A percentile compares a stretch with the other conserved stretches of the same genome.
These are phyloP conservation scores for Gymnoscopelus braueri DNA, from an alignment of 2,797 vertebrate species.

Conservation along the genomic window DNA sequence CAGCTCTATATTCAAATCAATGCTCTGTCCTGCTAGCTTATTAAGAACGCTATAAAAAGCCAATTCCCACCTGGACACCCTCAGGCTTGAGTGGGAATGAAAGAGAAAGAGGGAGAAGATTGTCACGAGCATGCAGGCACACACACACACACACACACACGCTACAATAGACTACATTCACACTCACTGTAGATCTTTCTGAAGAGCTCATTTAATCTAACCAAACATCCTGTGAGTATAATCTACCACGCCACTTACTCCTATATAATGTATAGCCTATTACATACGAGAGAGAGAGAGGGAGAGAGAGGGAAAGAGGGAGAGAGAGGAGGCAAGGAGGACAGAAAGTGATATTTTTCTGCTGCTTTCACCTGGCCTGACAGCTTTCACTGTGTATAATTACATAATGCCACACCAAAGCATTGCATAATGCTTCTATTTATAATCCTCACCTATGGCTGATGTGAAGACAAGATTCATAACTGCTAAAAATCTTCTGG, in stretches of 20 bases:
- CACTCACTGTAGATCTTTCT: not conserved
- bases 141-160: not conserved
- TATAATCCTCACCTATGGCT: constrained; percentile 57
- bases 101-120: constrained; percentile 16
- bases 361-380: constrained; percentile 24
- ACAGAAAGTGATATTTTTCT: not conserved
- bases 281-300: not conserved
- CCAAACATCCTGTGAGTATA: constrained; percentile 1
- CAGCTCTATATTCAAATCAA: constrained; percentile 11
- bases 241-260: not conserved
- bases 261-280: not conserved
- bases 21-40: not conserved
- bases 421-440: constrained; percentile 63
- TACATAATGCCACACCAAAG: constrained; percentile 55
- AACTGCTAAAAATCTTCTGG: constrained; percentile 23
- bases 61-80: constrained; percentile 21
- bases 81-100: not conserved
- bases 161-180: constrained; percentile 2
- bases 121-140: constrained; percentile 12
- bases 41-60: constrained; percentile 16
- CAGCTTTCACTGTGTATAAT: constrained; percentile 39
- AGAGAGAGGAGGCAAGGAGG: not conserved
- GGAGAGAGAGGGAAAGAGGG: constrained; percentile 8
- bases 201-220: constrained; percentile 4
- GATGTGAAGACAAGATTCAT: constrained; percentile 43